Conservation (phyloP, 2,797 vertebrate species). For the Poliocrania exsul region DNA sequence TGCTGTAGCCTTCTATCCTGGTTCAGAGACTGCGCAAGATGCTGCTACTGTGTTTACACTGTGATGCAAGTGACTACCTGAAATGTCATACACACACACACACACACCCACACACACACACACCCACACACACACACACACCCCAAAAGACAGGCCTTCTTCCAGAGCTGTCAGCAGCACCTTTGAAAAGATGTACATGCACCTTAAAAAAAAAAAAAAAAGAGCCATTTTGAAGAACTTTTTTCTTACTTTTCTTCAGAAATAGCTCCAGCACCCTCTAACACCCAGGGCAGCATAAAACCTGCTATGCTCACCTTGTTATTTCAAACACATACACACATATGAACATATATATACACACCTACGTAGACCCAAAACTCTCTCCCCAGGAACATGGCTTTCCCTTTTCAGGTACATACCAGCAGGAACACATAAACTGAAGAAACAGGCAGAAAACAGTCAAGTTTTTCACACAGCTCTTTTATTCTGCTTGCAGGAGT, state of each 20-base stretch:
- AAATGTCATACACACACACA: neutral
- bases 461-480: neutral
- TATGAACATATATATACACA: neutral
- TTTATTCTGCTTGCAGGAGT: constrained; percentile 33
- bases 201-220: rapidly evolving
- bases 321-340: neutral
- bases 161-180: neutral
- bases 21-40: neutral
- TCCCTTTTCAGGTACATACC: constrained; percentile 25
- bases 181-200: neutral
- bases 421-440: neutral
- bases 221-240: neutral
- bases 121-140: neutral
- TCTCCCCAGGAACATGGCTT: neutral
- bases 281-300: neutral
- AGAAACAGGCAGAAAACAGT: constrained; percentile 1
- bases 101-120: neutral
- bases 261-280: neutral
- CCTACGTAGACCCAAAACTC: neutral
- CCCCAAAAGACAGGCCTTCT: neutral
- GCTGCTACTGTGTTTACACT: neutral
- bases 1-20: neutral
- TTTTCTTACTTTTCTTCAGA: neutral
- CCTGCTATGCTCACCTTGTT: neutral
- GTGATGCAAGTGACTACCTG: neutral